Evolutionary conservation across 2,888 invertebrate species (phyloP).

Genomic region (Aproaerema taeniolella): DNA sequence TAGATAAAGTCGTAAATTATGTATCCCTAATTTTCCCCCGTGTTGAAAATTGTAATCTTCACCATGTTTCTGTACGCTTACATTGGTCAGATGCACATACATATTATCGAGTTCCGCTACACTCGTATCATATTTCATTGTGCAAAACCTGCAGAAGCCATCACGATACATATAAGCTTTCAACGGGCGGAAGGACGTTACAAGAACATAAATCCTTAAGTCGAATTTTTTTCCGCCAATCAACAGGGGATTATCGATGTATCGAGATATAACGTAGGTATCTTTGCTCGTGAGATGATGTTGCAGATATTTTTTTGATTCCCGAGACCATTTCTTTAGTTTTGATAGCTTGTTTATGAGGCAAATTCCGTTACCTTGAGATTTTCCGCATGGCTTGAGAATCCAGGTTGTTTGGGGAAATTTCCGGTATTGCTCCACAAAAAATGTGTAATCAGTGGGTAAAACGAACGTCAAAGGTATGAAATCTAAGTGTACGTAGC

Average conservation of each 20-base stretch:
- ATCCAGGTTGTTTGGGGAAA: constrained; percentile 98
- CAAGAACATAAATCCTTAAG: constrained; percentile 92
- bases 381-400: constrained; percentile 97
- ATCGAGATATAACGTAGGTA: constrained; percentile 97
- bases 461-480: constrained; percentile 96
- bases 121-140: constrained; percentile 95
- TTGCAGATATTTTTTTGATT: constrained; percentile 90
- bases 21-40: constrained; percentile 96
- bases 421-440: constrained; percentile 96
- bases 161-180: constrained; percentile 95
- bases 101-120: constrained; percentile 93
- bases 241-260: constrained; percentile 95
- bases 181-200: constrained; percentile 94
- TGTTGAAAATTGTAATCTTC: constrained; percentile 96
- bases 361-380: constrained; percentile 95
- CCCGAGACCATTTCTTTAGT: constrained; percentile 93
- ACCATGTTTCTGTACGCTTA: constrained; percentile 98
- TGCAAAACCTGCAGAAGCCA: constrained; percentile 97
- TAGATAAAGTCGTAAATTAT: constrained; percentile 92
- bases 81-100: constrained; percentile 98
- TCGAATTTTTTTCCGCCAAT: constrained; percentile 99
- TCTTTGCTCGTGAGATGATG: constrained; percentile 88
- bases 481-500: constrained; percentile 91
- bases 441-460: constrained; percentile 97
- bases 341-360: constrained; percentile 96